Evolutionary conservation across 2,888 invertebrate species (phyloP).

Genomic region (Acleris cristana): DNA sequence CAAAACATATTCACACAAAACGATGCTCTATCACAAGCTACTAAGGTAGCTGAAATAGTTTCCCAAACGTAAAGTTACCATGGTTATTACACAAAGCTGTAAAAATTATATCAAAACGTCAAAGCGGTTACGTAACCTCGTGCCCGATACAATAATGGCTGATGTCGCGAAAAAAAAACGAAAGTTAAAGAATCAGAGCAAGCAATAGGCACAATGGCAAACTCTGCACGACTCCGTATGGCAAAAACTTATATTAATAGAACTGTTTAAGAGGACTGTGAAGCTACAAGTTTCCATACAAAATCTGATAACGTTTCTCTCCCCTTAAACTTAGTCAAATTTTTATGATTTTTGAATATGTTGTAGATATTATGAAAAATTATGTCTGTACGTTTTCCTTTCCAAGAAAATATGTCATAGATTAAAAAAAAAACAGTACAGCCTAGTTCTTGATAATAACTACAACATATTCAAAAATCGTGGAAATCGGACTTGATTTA

Average conservation of each 20-base stretch:
- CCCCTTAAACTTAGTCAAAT: no score
- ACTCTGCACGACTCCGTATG: conserved; percentile 58
- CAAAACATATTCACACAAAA: conserved; percentile 34
- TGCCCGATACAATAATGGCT: conserved; percentile 76
- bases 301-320: no score
- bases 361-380: no score
- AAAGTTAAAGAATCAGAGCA: conserved; percentile 79
- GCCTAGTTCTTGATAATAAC: no score
- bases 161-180: conserved; percentile 81
- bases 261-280: no score
- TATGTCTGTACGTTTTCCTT: no score
- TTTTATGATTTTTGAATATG: no score
- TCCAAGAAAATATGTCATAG: no score
- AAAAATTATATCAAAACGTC: conserved; percentile 83
- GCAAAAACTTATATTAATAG: background rate
- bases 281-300: no score
- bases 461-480: no score
- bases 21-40: conserved; percentile 39
- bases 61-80: conserved; percentile 39
- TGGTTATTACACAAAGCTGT: conserved; percentile 65
- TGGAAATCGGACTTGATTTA: no score
- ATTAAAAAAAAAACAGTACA: no score
- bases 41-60: conserved; percentile 41
- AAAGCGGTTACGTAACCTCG: conserved; percentile 80
- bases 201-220: conserved; percentile 76